These are phyloP conservation scores for Cephalophus harveyi DNA, from an alignment of 2,113 vertebrate species.

Conservation along the genomic window DNA sequence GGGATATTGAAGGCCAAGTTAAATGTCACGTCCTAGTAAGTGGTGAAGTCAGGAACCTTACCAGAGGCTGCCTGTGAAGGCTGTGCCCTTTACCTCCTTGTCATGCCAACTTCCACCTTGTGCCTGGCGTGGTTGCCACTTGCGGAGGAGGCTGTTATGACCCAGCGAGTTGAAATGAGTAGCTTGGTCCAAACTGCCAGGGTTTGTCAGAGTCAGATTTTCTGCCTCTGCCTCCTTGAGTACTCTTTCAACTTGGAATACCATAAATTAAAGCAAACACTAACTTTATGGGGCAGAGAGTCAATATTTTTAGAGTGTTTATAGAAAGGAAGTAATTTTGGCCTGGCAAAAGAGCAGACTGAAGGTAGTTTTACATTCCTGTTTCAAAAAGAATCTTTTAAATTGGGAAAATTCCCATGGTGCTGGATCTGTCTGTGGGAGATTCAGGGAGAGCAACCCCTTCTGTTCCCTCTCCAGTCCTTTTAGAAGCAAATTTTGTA, in stretches of 20 bases:
- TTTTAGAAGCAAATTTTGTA: slow-evolving; percentile 46
- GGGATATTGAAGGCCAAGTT: neutral
- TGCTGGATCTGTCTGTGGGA: slow-evolving; percentile 35
- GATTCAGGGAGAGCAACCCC: neutral
- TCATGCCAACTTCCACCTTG: neutral
- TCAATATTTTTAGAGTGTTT: slow-evolving; percentile 78
- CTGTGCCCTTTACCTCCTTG: accelerated
- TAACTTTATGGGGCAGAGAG: slow-evolving; percentile 73
- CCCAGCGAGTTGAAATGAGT: neutral
- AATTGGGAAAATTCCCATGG: slow-evolving; percentile 61
- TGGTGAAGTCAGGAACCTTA: neutral
- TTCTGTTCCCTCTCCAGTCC: neutral
- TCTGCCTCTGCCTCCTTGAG: slow-evolving; percentile 59
- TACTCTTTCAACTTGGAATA: slow-evolving; percentile 62
- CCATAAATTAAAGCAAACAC: slow-evolving; percentile 74
- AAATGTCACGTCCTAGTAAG: neutral
- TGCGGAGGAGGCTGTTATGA: neutral
- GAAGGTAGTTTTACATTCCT: slow-evolving; percentile 72
- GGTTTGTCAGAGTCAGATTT: slow-evolving; percentile 69
- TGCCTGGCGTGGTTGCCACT: neutral
- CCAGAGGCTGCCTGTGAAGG: neutral
- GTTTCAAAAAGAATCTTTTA: slow-evolving; percentile 61
- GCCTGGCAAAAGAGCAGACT: slow-evolving; percentile 70
- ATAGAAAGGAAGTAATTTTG: slow-evolving; percentile 76
- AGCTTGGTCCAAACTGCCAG: slow-evolving; percentile 29